These are phyloP conservation scores for Onthophagus sagittarius DNA, from an alignment of 2,888 invertebrate species.

Conservation along the genomic window DNA sequence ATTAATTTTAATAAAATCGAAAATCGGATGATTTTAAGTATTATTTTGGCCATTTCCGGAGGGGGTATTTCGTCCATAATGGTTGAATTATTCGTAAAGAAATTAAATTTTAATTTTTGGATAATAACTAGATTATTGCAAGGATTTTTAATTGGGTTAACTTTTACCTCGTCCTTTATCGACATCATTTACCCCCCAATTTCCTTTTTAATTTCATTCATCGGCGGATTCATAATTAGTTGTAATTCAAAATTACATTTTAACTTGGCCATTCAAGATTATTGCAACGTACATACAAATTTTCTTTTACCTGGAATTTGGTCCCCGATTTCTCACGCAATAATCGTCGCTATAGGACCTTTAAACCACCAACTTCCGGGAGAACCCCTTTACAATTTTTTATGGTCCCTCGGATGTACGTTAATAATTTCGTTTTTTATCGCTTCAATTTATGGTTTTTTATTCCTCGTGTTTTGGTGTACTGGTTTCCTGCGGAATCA, in stretches of 20 bases:
- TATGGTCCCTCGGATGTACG: constrained; percentile 26
- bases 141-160: constrained; percentile 41
- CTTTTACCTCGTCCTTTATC: constrained; percentile 39
- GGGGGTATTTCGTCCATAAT: constrained; percentile 24
- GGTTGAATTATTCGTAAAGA: constrained; percentile 30
- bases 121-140: constrained; percentile 42
- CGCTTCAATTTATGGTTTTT: constrained; percentile 14
- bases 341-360: constrained; percentile 27
- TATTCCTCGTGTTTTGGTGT: constrained; percentile 21
- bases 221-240: constrained; percentile 37
- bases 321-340: constrained; percentile 38
- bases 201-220: constrained; percentile 35
- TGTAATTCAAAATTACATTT: constrained; percentile 35
- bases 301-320: constrained; percentile 40
- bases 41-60: constrained; percentile 22
- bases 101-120: constrained; percentile 42
- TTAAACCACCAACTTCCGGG: constrained; percentile 12
- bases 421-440: constrained; percentile 13
- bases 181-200: constrained; percentile 38
- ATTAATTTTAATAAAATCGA: constrained; percentile 23
- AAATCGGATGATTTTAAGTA: constrained; percentile 21
- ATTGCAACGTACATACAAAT: constrained; percentile 42
- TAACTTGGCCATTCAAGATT: constrained; percentile 43
- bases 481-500: constrained; percentile 26
- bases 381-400: constrained; percentile 17